Evolutionary conservation across 2,797 vertebrate species (phyloP), one percentile per base, ranked within the genome.

Genomic region (Morelia viridis): DNA sequence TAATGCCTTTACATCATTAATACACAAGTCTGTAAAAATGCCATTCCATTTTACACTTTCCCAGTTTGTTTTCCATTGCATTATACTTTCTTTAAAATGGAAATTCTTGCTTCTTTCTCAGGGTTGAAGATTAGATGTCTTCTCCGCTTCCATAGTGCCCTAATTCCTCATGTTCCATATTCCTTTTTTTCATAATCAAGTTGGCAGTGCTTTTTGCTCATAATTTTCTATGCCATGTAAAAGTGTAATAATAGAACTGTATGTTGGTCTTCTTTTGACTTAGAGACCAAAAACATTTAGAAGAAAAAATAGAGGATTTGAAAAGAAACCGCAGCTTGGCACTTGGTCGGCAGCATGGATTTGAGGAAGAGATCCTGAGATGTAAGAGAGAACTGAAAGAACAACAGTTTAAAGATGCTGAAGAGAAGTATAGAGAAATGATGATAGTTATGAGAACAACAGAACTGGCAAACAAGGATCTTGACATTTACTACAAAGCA

Each of bases 381-480:
- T 98, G 98, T 93, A 98, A 98, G 26, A 99, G 98, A 97, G 99
- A 99, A 92, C 98, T 99, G 80, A 97, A 97, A 35, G 99, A 99
- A 58, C 97, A 99, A 2, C 99, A 99, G 1, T 99, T 99, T 95
- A 97, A 96, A 92, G 98, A 98, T 95, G 99, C 99, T 0, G 98
- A 99, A 60, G 98, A 98, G 56, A 98, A 96, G 93, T 98, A 99
- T 94, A 98, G 98, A 95, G 98, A 99, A 95, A 99, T 98, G 98
- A 99, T 99, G 98, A 99, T 99, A 92, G 96, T 97, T 28, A 99
- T 99, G 98, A 98, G 99, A 94, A 99, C 99, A 64, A 99, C 99
- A 0, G 99, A 99, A 96, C 97, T 99, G 92, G 99, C 98, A 7
- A 99, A 98, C 96, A 99, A 98, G 95, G 99, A 99, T 94, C 97